These are phyloP conservation scores for Spermophilus dauricus DNA, from an alignment of 2,113 vertebrate genomes.

Conservation along the genomic window DNA sequence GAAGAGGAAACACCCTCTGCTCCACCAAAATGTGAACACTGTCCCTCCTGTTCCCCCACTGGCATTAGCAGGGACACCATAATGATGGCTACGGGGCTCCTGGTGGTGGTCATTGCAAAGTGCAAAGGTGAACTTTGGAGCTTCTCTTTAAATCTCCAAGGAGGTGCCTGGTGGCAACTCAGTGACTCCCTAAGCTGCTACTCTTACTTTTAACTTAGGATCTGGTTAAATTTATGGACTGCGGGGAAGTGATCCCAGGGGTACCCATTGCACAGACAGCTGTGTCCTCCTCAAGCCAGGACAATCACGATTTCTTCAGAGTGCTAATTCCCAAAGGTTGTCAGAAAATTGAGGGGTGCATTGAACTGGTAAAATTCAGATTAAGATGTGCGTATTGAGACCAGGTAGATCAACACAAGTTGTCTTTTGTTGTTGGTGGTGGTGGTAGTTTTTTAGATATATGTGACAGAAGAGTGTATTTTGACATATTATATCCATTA, in stretches of 20 bases:
- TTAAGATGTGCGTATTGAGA: background rate
- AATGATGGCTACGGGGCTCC: fast-evolving
- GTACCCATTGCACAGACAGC: no score
- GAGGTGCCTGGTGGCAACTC: background rate
- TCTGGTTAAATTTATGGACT: background rate
- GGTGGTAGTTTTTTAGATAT: background rate
- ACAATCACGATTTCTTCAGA: background rate
- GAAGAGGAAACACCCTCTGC: background rate
- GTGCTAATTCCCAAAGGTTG: background rate
- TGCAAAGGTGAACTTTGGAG: background rate
- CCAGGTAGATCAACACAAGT: background rate
- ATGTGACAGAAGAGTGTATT: no score
- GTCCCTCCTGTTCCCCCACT: background rate
- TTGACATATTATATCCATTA: no score
- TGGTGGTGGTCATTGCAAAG: background rate
- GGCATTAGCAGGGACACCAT: background rate
- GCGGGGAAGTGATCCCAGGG: background rate
- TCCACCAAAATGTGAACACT: background rate
- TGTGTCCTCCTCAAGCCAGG: background rate
- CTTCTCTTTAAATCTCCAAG: background rate
- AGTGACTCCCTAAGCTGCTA: background rate
- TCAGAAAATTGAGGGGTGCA: background rate
- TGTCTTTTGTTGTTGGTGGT: background rate
- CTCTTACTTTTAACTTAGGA: background rate
- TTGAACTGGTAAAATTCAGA: background rate